These are phyloP conservation scores for Campylorhamphus procurvoides DNA, from an alignment of 2,113 vertebrate genomes.

Conservation along the genomic window DNA sequence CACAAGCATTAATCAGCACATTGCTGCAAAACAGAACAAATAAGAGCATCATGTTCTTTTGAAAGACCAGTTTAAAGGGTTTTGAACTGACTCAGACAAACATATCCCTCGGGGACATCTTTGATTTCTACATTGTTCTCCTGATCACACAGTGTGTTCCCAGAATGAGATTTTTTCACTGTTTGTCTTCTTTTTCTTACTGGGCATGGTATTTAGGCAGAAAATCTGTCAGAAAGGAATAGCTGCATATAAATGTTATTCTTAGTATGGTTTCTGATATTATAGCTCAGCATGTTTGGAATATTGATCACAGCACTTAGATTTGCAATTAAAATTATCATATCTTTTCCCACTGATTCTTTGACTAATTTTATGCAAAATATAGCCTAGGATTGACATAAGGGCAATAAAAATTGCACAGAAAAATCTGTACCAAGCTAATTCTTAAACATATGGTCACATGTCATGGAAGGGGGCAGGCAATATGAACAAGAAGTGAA, in stretches of 20 bases:
- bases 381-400: constrained; percentile 47
- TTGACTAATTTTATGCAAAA: constrained; percentile 55
- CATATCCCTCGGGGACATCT: constrained; percentile 46
- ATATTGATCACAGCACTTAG: constrained; percentile 53
- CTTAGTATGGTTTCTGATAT: constrained; percentile 8
- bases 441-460: constrained; percentile 59
- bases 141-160: constrained; percentile 48
- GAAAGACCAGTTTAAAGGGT: constrained; percentile 58
- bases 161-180: constrained; percentile 33
- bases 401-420: constrained; percentile 53
- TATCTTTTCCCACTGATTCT: constrained; percentile 51
- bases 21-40: constrained; percentile 38
- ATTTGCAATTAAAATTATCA: constrained; percentile 66
- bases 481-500: constrained; percentile 16
- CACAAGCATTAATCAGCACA: constrained; percentile 29
- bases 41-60: constrained; percentile 55
- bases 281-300: constrained; percentile 26
- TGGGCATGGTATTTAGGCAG: constrained; percentile 3
- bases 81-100: constrained; percentile 65
- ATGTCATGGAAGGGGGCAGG: not conserved
- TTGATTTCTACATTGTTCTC: constrained; percentile 65
- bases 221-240: constrained; percentile 54
- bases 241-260: constrained; percentile 54
- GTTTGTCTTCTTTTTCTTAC: constrained; percentile 24
- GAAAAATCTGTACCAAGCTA: constrained; percentile 19